Base-by-base conservation (phyloP, 2,797 vertebrate genomes). In the Muraenolepis orangiensis region DNA sequence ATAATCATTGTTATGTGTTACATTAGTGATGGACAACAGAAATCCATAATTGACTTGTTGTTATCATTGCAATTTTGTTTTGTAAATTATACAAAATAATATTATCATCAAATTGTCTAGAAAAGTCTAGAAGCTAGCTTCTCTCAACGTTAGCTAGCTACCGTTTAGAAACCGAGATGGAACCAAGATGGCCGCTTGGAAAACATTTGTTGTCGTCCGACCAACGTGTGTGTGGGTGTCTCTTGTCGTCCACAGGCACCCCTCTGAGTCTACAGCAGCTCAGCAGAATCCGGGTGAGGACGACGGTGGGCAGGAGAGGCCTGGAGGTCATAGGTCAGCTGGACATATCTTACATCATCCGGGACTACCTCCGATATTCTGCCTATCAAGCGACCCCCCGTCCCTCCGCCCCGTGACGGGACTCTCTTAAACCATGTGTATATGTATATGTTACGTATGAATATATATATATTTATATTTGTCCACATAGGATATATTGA, bases 231-330 rank as follows among this genome's bases (percentile, higher is more conserved):
- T 13, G 20, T 74, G 23, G 18, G 2, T 11, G 30, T 13, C 23
- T 74, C 2, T 31, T 36, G 3, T 67, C 26, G 3, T 67, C 26
- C 23, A 0, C 74, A 96, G 95, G 89, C 78, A 93, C 89, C 0
- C 95, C 95, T 1, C 87, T 95, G 78, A 94, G 90, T 12, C 89
- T 97, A 84, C 93, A 94, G 5, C 95, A 97, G 85, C 93, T 96
- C 40, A 96, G 96, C 79, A 90, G 96, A 66, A 92, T 97, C 71
- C 86, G 87, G 0, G 78, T 96, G 78, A 89, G 96, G 86, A 92
- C n/a, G 66, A 89, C 84, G 0, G 83, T 95, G 0, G 95, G 95
- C 0, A 92, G 88, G 76, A 85, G 84, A n/a, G 93, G 92, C 0
- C 87, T 93, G 75, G 88, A 94, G 75, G 94, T 91, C 40, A 90